A percentile compares a stretch with the other conserved stretches of the same genome.
Conservation (phyloP, 1,140 invertebrate species). For the Sipha flava region DNA sequence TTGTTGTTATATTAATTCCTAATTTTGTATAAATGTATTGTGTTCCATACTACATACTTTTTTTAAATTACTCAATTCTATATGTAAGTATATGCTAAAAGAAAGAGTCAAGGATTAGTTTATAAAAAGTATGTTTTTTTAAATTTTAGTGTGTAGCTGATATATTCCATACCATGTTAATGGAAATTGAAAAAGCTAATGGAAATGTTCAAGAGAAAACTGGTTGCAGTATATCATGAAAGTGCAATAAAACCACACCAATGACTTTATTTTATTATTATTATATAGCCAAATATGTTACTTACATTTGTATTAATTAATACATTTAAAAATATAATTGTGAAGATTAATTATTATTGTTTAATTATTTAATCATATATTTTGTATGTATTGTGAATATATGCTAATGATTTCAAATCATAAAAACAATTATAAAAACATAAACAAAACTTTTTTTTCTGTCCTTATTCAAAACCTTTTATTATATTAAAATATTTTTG, state of each 20-base stretch:
- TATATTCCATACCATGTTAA: conserved; percentile 78
- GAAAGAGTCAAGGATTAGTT: too few relatives aligned
- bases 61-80: not conserved
- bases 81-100: not conserved
- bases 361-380: not conserved
- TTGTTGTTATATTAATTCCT: not conserved
- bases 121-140: too few relatives aligned
- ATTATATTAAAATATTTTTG: too few relatives aligned
- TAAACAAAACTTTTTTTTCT: too few relatives aligned
- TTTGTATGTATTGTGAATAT: conserved; percentile 1
- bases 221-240: conserved; percentile 64
- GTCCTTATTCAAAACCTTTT: too few relatives aligned
- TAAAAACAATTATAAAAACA: not conserved
- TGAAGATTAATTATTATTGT: not conserved
- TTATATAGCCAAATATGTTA: not conserved
- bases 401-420: not conserved
- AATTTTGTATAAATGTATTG: not conserved
- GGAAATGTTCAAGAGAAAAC: conserved; percentile 67
- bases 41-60: not conserved
- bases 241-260: not conserved
- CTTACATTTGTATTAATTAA: not conserved
- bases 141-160: conserved; percentile 73
- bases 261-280: not conserved
- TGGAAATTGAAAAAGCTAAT: conserved; percentile 83
- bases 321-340: not conserved